A percentile compares a stretch with the other conserved stretches of the same genome.
Conservation (phyloP, 1,140 invertebrate genomes). For the Schmidtea mediterranea region DNA sequence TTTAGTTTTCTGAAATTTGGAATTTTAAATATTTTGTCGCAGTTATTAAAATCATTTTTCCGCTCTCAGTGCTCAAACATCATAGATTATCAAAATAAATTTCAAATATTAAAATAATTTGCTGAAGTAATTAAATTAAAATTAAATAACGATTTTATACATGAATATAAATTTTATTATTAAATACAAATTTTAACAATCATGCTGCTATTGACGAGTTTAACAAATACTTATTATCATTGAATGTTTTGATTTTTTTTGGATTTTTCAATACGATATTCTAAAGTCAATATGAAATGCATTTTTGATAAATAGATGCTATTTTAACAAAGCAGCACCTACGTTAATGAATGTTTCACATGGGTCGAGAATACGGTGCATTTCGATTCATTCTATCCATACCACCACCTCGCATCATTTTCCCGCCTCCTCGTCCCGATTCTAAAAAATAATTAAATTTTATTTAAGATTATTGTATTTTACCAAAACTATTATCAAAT, state of each 20-base stretch:
- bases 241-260: slow-evolving; percentile 3
- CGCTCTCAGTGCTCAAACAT: no score
- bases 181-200: no score
- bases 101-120: no score
- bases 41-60: no score
- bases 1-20: no score
- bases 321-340: neutral
- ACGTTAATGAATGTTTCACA: neutral
- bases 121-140: no score
- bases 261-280: neutral
- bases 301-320: slow-evolving; percentile 1
- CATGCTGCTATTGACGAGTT: no score
- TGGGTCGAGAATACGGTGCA: neutral
- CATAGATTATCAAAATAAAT: no score
- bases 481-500: neutral
- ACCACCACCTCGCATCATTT: neutral
- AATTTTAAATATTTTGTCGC: no score
- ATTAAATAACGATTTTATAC: no score
- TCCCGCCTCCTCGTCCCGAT: neutral
- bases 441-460: neutral
- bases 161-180: no score
- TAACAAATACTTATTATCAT: neutral
- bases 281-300: neutral
- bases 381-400: neutral
- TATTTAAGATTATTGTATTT: neutral